Base-by-base conservation (phyloP, 2,797 vertebrate genomes). In the Scleropages formosus region DNA sequence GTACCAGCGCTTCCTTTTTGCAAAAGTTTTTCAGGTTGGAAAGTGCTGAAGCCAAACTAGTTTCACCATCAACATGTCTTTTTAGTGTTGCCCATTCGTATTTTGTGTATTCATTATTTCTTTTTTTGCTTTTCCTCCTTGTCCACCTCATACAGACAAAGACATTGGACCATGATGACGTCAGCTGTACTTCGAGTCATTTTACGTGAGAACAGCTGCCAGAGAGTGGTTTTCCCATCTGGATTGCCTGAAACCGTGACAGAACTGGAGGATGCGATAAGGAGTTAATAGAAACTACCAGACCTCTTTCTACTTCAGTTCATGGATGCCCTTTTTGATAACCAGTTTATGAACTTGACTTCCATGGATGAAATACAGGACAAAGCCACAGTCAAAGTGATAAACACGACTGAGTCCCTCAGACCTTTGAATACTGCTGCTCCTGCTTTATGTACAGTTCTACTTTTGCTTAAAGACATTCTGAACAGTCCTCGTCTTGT, bases 321-420 rank as follows among this genome's bases (percentile, higher is more conserved):
- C 31, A 18, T 44, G 16, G 16, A 70, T 22, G 3, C 2, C 0
- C 27, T 44, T 11, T 6, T 70, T 53, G 49, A 49, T 4, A 75
- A 78, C 9, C 12, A 68, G 9, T 82, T 81, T 74, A 44, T 81
- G 31, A 80, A 79, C 60, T 72, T 83, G 24, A 83, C 80, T 68
- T 80, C 74, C 4, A 53, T 79, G 16, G 62, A 73, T 11, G 77
- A 82, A 82, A 73, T 81, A 26, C 74, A 80, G 68, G 65, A 81
- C 27, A 76, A 77, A 73, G 77, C n/a, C n/a, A n/a, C 71, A 75
- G n/a, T 78, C 26, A 78, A 72, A 26, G 67, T 80, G 8, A 15
- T 79, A 18, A 47, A 16, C 44, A 12, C 20, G 51, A 62, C 39
- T n/a, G 22, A 71, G 18, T 16, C 22, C 22, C n/a, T n/a, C n/a